Evolutionary conservation across 2,888 invertebrate species (phyloP).

Genomic region (Scotopteryx bipunctaria): DNA sequence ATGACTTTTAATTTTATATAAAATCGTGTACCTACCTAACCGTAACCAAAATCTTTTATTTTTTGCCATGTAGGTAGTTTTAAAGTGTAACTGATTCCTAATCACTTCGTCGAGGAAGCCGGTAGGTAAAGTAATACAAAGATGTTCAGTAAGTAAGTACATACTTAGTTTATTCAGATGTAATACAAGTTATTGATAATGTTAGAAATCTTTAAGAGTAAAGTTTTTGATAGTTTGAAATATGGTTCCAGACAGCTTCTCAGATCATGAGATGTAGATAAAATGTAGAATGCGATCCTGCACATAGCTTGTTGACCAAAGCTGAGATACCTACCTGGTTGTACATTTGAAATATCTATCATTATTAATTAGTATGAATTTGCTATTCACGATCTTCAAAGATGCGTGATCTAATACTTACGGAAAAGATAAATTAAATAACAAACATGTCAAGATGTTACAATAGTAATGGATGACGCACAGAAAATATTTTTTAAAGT

Average conservation of each 20-base stretch:
- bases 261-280: neutral
- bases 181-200: neutral
- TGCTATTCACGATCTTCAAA: neutral
- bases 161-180: neutral
- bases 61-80: too few relatives aligned
- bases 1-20: constrained; percentile 51
- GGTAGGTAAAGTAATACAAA: constrained; percentile 19
- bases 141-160: constrained; percentile 35
- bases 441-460: too few relatives aligned
- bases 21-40: constrained; percentile 31
- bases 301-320: neutral
- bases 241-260: neutral
- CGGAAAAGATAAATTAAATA: too few relatives aligned
- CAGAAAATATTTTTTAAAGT: too few relatives aligned
- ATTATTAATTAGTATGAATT: neutral
- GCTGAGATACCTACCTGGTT: neutral
- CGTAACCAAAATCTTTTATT: too few relatives aligned
- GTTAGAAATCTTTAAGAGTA: neutral
- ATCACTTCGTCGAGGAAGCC: too few relatives aligned
- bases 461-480: too few relatives aligned
- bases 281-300: neutral
- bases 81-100: too few relatives aligned
- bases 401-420: neutral
- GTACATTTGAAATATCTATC: neutral
- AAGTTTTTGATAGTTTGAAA: neutral